Base-by-base conservation (phyloP, 37 sponge, comb jelly and placozoan genomes). In the Halisarca cf. caerulea region DNA sequence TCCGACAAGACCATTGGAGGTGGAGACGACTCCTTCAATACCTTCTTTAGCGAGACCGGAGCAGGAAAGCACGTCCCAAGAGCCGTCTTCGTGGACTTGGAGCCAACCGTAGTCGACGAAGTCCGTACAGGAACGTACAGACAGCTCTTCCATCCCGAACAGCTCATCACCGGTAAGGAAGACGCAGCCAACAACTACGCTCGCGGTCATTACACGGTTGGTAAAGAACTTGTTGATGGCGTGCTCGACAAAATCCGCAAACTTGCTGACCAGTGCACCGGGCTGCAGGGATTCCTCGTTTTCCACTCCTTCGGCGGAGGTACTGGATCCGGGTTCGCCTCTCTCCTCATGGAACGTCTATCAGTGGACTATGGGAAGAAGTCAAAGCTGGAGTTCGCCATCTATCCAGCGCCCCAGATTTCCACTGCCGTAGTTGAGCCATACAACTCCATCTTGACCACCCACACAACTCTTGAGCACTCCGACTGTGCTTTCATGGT, bases 401-500 rank as follows among this genome's bases (percentile, higher is more conserved):
- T 98, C 86, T 98, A 98, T 81, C 98, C 98, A 42, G 94, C 98
- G 59, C 98, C 98, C 18, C 98, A 98, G 85, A 84, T 98, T 9
- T 88, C 96, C 36, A 98, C 96, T 28, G 98, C 98, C 69, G 96
- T 98, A 5, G 98, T 98, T 41, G 98, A 98, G 79, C 98, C 98
- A 6, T 98, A 98, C 91, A 98, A 98, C 94, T 93, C 98, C 58
- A 93, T 98, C 87, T 89, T 98, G 27, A 98, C 98, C 54, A 95
- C 98, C 15, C 98, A 98, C 81, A 93, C 98, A 45, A 98, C 98
- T 21, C 86, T 98, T 82, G 98, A 98, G 85, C 98, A 98, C 92
- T 95, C 96, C 1, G 98, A 98, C 81, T 95, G 96, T 82, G 94
- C 96, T 47, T 98, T 98, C 92, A 98, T 98, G 98, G 95, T 98